These are phyloP conservation scores for Calameuta filiformis DNA, from an alignment of 2,888 invertebrate species.

Conservation along the genomic window DNA sequence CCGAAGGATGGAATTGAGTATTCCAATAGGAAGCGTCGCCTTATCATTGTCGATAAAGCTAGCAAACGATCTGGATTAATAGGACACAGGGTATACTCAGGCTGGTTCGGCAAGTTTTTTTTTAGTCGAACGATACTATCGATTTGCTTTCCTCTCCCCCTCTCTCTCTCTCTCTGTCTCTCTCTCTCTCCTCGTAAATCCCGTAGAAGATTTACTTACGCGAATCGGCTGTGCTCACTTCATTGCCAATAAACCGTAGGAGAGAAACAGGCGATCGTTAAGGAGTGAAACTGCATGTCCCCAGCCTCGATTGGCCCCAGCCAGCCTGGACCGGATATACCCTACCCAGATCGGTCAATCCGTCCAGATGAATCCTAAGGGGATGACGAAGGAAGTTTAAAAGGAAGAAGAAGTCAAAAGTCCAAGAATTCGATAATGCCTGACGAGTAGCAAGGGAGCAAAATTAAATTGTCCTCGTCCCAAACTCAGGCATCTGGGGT, in stretches of 20 bases:
- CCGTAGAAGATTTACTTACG: slow-evolving; percentile 39
- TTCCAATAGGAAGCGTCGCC: too few species aligned
- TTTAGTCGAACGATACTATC: slow-evolving; percentile 26
- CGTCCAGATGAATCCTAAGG: neutral
- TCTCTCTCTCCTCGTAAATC: slow-evolving; percentile 33
- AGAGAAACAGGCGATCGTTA: neutral
- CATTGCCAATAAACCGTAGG: slow-evolving; percentile 11
- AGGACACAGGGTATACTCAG: slow-evolving; percentile 22
- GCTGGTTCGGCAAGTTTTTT: too few species aligned
- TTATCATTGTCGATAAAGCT: slow-evolving; percentile 29
- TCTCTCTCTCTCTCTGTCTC: too few species aligned
- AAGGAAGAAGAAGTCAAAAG: neutral
- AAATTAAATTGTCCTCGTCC: slow-evolving; percentile 32
- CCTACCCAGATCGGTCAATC: neutral
- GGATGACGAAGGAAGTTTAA: neutral
- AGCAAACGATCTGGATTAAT: slow-evolving; percentile 42
- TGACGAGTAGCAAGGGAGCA: slow-evolving; percentile 4
- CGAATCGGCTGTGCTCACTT: slow-evolving; percentile 19
- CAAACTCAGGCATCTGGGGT: too few species aligned
- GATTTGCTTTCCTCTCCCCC: slow-evolving; percentile 9
- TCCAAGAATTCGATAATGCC: neutral
- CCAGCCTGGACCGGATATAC: too few species aligned
- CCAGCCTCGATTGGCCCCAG: neutral
- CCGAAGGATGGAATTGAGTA: too few species aligned
- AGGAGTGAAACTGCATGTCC: neutral